These are phyloP conservation scores for Lynx canadensis DNA, from an alignment of 2,113 vertebrate genomes.

Conservation along the genomic window DNA sequence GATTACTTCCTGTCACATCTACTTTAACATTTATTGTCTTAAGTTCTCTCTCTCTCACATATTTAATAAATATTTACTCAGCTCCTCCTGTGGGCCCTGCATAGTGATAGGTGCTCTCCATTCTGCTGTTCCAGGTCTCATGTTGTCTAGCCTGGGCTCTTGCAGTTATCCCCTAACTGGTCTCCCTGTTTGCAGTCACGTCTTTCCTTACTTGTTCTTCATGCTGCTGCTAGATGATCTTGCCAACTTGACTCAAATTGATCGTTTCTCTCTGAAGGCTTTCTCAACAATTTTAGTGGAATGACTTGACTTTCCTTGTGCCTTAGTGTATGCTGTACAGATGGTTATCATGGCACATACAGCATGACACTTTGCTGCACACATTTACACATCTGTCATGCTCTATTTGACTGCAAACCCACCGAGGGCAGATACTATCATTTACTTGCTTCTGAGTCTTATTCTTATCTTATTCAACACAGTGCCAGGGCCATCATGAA, in stretches of 20 bases:
- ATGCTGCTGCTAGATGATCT: neutral
- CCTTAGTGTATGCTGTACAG: neutral
- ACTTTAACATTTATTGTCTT: neutral
- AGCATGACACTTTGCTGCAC: neutral
- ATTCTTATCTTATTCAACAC: neutral
- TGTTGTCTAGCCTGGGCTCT: neutral
- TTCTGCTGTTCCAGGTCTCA: neutral
- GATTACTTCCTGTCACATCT: constrained; percentile 1
- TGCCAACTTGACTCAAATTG: neutral
- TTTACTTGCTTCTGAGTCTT: neutral
- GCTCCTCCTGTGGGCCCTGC: neutral
- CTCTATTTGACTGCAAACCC: neutral
- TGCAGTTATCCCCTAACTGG: neutral
- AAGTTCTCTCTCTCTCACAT: neutral
- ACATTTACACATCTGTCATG: neutral
- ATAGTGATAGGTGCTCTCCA: neutral
- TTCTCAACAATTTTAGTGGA: neutral
- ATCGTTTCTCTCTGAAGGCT: neutral
- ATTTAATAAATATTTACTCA: neutral
- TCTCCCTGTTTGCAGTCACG: neutral
- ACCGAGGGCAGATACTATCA: neutral
- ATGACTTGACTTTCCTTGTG: neutral
- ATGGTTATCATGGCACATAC: neutral
- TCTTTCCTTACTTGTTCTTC: neutral
- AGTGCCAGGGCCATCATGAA: neutral